Evolutionary conservation across 2,888 invertebrate species (phyloP), one percentile per base, ranked within the genome.

Genomic region (Suillia variegata): DNA sequence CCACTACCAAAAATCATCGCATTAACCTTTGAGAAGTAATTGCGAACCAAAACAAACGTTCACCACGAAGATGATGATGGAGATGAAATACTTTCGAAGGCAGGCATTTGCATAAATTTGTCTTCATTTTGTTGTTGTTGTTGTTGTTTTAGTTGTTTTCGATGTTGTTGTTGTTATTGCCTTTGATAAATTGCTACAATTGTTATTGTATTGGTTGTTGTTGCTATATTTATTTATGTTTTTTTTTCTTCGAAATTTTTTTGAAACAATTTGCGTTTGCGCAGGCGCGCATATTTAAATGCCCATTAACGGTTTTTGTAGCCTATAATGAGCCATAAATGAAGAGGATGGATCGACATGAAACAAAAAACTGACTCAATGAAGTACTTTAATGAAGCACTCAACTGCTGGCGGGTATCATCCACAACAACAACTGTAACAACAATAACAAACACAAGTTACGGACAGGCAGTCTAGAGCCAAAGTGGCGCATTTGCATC

Each of bases 311-410:
- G 38, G 38, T 38, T 13, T 13, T 13, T n/a, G n/a, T n/a, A n/a
- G n/a, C n/a, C 38, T 8, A 8, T 38, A 38, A 38, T 38, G n/a
- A 38, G 38, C 26, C n/a, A 31, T 31, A 31, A 31, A 12, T 31
- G 12, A 5, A 31, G 12, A 8, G 12, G 31, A 5, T 8, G 12
- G 5, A 31, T 8, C 31, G 12, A 31, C 31, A 31, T 5, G 6
- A 31, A 31, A 5, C 5, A 31, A 31, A 31, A 5, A 5, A 31
- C 5, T 31, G 31, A 31, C 31, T 8, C 5, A 13, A 38, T 38
- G 38, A 38, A 38, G 38, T 38, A 38, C 38, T 38, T 38, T 38
- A 38, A 13, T 38, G 38, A 38, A 38, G n/a, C n/a, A 38, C 38
- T 38, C 38, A 38, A 38, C 12, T 38, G n/a, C 10, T 38, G n/a